Evolutionary conservation across 2,888 invertebrate genomes (phyloP), one percentile per base, ranked within the genome.

Genomic region (Phaedon cochleariae): DNA sequence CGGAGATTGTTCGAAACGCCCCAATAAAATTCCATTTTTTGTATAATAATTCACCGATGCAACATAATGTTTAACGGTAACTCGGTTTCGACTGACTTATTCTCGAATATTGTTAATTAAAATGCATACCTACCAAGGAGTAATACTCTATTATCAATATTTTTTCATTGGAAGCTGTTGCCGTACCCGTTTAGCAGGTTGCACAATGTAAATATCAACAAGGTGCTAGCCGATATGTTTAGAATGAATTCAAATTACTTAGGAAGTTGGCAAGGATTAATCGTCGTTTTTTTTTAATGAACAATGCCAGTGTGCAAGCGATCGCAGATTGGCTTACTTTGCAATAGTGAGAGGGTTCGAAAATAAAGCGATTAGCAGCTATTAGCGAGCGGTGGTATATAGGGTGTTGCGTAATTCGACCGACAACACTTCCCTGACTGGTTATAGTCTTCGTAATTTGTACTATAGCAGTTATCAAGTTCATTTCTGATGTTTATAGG

Each of bases 1-100:
- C 48, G 34, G 31, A 66, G 51, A 46, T 51, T 59, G 26, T 48
- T 69, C 20, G 69, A 64, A 26, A 69, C 34, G 52, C 37, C 55
- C 66, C 66, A 66, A 46, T 64, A 69, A 59, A 66, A 64, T 41
- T 66, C 69, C 69, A 69, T 69, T 34, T 26, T 57, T 17, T n/a
- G 18, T n/a, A n/a, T n/a, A 20, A 57, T 41, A 57, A 57, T 57
- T 18, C 57, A 17, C n/a, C 41, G n/a, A 15, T 41, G 15, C 41
- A 41, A 41, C 41, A 41, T 41, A 15, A 15, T 41, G 41, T 15
- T 9, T 41, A 15, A 41, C 41, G 41, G 41, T 41, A 15, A 41
- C 41, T 12, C 3, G n/a, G 15, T 15, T n/a, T 15, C 41, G 41
- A 41, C 41, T 41, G 41, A 41, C 41, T 22, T 55, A 20, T 17